Evolutionary conservation across 2,797 vertebrate species (phyloP).

Genomic region (Bradypus variegatus): DNA sequence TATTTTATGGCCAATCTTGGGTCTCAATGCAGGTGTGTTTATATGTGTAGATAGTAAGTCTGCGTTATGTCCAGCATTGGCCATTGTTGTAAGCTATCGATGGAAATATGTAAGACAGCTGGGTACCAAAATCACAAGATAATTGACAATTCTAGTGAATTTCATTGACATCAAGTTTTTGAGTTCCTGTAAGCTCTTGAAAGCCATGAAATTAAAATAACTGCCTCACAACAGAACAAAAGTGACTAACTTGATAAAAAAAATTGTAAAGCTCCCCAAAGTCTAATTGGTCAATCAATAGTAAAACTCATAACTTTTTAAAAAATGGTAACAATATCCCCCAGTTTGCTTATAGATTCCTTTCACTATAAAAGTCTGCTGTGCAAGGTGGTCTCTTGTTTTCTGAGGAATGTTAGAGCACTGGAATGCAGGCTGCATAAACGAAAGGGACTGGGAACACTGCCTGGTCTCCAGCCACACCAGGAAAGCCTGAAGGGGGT

Average conservation of each 20-base stretch:
- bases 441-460: background rate
- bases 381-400: background rate
- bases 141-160: constrained; percentile 57
- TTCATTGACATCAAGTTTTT: constrained; percentile 56
- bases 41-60: background rate
- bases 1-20: background rate
- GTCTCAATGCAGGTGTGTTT: background rate
- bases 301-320: background rate
- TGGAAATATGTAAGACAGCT: constrained; percentile 57
- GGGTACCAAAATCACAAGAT: constrained; percentile 45
- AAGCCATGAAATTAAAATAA: constrained; percentile 59
- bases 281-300: constrained; percentile 12
- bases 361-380: background rate
- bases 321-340: background rate
- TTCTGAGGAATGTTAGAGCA: background rate
- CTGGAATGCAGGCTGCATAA: background rate
- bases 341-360: background rate
- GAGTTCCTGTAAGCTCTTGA: constrained; percentile 55
- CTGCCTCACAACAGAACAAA: background rate
- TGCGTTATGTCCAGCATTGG: background rate
- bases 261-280: background rate
- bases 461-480: background rate
- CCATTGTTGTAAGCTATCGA: background rate
- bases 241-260: constrained; percentile 6
- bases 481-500: background rate